phyloP scores from a whole-genome alignment of 2,888 invertebrate genomes.

The Punctoribates punctum region DNA sequence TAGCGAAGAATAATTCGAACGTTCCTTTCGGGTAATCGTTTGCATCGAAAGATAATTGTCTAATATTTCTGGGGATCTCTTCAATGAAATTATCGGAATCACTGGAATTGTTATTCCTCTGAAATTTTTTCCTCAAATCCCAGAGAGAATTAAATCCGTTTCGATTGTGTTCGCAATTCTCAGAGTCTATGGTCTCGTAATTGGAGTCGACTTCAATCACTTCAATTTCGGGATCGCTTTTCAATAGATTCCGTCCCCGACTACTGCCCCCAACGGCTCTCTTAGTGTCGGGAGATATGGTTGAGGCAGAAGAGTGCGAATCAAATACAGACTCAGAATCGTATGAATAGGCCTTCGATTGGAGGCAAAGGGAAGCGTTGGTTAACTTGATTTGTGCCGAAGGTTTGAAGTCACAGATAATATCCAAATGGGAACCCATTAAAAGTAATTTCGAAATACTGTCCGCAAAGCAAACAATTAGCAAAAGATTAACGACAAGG shows the following conservation, averaged over 20 bases:
- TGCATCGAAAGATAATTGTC: neutral
- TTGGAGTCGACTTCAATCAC: no score
- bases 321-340: neutral
- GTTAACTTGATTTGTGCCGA: neutral
- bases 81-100: neutral
- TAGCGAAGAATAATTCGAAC: neutral
- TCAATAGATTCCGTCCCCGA: no score
- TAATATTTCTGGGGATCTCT: neutral
- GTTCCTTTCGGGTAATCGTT: neutral
- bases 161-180: constrained; percentile 15
- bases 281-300: constrained; percentile 10
- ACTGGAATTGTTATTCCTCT: neutral
- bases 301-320: neutral
- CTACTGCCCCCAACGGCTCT: neutral
- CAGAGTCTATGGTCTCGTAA: neutral
- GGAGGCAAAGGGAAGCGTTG: neutral
- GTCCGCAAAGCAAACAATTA: neutral
- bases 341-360: no score
- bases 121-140: constrained; percentile 8
- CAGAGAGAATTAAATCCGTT: neutral
- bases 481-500: neutral
- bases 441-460: constrained; percentile 5
- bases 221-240: no score
- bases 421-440: constrained; percentile 34
- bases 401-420: constrained; percentile 24